Percentiles rank a stretch among this genome's conserved stretches.
These are phyloP conservation scores for Hydropotes inermis DNA, from an alignment of 2,113 vertebrate species.

Conservation along the genomic window DNA sequence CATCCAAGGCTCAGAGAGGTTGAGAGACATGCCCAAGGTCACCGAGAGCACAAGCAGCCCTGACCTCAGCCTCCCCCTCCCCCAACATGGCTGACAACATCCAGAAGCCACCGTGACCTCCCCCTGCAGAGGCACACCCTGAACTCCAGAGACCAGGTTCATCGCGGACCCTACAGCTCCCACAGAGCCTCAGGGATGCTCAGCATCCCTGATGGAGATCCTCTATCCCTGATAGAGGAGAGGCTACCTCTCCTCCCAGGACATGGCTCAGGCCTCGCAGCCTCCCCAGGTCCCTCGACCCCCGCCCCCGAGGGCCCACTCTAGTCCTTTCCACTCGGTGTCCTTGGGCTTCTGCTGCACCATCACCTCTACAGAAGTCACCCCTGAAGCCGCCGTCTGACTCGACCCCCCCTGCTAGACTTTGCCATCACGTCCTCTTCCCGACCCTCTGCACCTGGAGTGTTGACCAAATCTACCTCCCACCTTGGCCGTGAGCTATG, in stretches of 20 bases:
- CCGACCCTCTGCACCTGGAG: not conserved
- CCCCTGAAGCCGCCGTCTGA: not conserved
- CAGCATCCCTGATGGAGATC: too few relatives aligned
- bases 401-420: not conserved
- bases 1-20: not conserved
- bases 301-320: fast-evolving
- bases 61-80: not conserved
- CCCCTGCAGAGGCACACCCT: not conserved
- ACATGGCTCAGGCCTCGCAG: not conserved
- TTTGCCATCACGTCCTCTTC: not conserved
- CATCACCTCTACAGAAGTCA: not conserved
- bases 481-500: not conserved
- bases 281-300: not conserved
- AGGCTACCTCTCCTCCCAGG: not conserved
- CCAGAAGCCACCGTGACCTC: not conserved
- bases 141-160: not conserved
- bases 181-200: too few relatives aligned
- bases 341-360: not conserved
- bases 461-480: not conserved
- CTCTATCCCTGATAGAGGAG: too few relatives aligned
- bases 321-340: not conserved
- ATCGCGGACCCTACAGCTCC: not conserved
- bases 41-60: not conserved
- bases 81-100: not conserved
- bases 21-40: not conserved